Evolutionary conservation across 2,113 vertebrate species (phyloP).

Genomic region (Bolborhynchus lineola): DNA sequence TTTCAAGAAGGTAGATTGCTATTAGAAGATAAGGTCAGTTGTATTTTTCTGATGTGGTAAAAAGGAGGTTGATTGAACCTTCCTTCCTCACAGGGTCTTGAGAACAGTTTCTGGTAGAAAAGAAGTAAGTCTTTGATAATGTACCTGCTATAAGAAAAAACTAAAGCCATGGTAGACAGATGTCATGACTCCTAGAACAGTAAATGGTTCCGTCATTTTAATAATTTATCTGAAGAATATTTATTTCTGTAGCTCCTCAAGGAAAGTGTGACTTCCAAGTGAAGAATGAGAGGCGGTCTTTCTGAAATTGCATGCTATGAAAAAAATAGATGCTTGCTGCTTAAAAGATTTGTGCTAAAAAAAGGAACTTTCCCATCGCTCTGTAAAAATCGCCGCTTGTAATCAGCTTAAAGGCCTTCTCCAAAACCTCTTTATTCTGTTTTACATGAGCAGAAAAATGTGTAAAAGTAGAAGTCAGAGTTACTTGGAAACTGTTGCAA

Average conservation of each 20-base stretch:
- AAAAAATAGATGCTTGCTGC: background rate
- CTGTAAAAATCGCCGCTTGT: background rate
- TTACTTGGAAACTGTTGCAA: conserved; percentile 34
- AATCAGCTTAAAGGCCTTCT: background rate
- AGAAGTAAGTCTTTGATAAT: background rate
- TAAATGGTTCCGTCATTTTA: background rate
- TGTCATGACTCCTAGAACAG: background rate
- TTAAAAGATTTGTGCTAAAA: conserved; percentile 21
- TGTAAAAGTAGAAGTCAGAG: background rate
- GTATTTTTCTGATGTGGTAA: background rate
- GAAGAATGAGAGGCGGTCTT: background rate
- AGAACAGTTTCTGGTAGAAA: background rate
- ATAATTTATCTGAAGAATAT: conserved; percentile 19
- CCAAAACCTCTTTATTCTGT: conserved; percentile 16
- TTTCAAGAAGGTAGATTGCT: background rate
- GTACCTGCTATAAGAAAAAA: background rate
- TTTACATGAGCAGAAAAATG: background rate
- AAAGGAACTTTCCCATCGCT: background rate
- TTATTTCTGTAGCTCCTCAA: background rate
- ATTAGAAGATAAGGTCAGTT: background rate
- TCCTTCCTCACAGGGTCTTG: background rate
- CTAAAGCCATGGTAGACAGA: background rate
- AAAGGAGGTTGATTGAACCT: background rate
- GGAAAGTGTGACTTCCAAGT: background rate
- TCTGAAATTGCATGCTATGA: background rate